Conservation (phyloP, 2,797 vertebrate species). For the Characodon lateralis region DNA sequence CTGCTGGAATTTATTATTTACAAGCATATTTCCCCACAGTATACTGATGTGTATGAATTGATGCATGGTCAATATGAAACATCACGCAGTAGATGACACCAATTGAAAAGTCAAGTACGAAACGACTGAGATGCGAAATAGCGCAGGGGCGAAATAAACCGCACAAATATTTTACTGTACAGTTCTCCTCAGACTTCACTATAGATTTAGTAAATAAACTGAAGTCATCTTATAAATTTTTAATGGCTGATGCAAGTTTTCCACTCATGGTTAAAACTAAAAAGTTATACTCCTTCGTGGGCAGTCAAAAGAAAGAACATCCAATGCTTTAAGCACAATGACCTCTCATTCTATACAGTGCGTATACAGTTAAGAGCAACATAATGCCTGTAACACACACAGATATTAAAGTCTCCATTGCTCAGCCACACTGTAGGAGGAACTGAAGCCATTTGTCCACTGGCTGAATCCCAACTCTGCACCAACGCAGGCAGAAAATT, state of each 20-base stretch:
- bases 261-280: not conserved
- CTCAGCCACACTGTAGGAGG: conserved; percentile 69
- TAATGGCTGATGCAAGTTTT: not conserved
- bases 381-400: conserved; percentile 14
- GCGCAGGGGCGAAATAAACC: not conserved
- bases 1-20: not conserved
- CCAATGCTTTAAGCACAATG: conserved; percentile 37
- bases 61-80: not conserved
- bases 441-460: conserved; percentile 74
- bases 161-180: not conserved
- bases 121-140: not conserved
- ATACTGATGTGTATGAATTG: not conserved
- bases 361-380: conserved; percentile 16
- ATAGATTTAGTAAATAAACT: not conserved
- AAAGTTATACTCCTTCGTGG: conserved; percentile 8
- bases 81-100: not conserved
- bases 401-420: conserved; percentile 47
- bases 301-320: conserved; percentile 33
- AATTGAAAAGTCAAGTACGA: not conserved
- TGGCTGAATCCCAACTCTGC: conserved; percentile 75
- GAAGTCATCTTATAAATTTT: not conserved
- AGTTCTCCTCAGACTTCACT: not conserved
- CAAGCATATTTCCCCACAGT: not conserved
- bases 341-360: conserved; percentile 41
- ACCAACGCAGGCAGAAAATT: conserved; percentile 83